phyloP scores from a whole-genome alignment of 2,888 invertebrate genomes.

The Chesias legatella region DNA sequence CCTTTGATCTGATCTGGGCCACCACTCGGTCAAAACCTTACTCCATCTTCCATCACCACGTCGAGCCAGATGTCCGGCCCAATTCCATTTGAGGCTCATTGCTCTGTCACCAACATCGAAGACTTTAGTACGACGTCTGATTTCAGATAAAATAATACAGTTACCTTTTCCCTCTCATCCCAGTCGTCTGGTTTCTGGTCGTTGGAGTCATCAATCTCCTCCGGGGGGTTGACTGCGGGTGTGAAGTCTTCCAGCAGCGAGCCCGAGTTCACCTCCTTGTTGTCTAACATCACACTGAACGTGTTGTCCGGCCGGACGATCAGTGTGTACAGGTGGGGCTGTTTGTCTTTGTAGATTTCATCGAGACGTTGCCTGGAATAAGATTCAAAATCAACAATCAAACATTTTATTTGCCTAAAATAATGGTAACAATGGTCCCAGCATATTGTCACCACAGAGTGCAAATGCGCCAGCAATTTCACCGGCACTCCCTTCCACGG shows the following conservation, averaged over 20 bases:
- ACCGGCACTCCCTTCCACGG: too few relatives aligned
- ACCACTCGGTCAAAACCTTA: too few relatives aligned
- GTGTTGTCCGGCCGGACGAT: conserved; percentile 97
- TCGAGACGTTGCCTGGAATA: conserved; percentile 85
- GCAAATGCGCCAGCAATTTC: too few relatives aligned
- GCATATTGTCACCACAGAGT: too few relatives aligned
- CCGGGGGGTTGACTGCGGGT: conserved; percentile 96
- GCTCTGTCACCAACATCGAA: too few relatives aligned
- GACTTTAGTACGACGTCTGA: not conserved
- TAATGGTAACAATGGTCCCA: too few relatives aligned
- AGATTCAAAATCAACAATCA: not conserved
- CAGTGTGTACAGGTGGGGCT: conserved; percentile 97
- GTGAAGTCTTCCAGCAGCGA: conserved; percentile 93
- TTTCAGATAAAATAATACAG: not conserved
- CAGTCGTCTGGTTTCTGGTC: conserved; percentile 94
- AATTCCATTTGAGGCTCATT: too few relatives aligned
- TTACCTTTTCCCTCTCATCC: conserved; percentile 90
- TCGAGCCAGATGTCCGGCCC: too few relatives aligned
- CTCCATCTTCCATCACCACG: too few relatives aligned
- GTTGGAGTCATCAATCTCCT: conserved; percentile 94
- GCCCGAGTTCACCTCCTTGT: conserved; percentile 91
- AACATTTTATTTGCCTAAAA: too few relatives aligned
- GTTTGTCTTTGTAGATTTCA: conserved; percentile 94
- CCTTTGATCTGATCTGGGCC: too few relatives aligned
- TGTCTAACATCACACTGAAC: conserved; percentile 94